phyloP scores from a whole-genome alignment of 1,140 invertebrate genomes.

The Psilanteris sp. region DNA sequence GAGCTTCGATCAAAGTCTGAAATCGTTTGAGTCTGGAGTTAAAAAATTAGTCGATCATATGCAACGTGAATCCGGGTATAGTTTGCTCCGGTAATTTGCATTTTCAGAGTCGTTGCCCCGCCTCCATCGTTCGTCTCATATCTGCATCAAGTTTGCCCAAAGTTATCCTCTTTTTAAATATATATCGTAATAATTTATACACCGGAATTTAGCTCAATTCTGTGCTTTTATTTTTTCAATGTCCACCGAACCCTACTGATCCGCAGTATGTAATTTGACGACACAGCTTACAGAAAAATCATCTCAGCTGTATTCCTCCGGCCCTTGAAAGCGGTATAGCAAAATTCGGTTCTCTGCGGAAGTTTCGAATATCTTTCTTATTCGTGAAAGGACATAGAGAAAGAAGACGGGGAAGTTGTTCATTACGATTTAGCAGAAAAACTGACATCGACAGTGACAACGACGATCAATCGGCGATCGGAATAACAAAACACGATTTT shows the following conservation, averaged over 20 bases:
- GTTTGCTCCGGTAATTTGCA: slow-evolving; percentile 45
- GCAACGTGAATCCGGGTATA: slow-evolving; percentile 41
- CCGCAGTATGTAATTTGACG: slow-evolving; percentile 41
- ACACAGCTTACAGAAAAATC: slow-evolving; percentile 44
- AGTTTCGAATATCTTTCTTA: slow-evolving; percentile 72
- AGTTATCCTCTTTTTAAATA: slow-evolving; percentile 29
- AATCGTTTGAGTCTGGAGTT: slow-evolving; percentile 20
- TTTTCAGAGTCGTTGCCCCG: slow-evolving; percentile 45
- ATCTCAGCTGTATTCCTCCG: slow-evolving; percentile 30
- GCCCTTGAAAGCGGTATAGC: slow-evolving; percentile 13
- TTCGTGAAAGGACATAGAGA: slow-evolving; percentile 21
- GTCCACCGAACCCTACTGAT: slow-evolving; percentile 24
- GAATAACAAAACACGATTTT: too few relatives aligned
- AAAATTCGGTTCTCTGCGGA: slow-evolving; percentile 67
- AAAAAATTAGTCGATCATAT: slow-evolving; percentile 42
- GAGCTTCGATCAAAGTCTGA: slow-evolving; percentile 27
- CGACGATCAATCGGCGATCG: neutral
- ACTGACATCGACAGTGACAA: slow-evolving; percentile 4
- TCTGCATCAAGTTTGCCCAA: slow-evolving; percentile 31
- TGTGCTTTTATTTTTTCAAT: slow-evolving; percentile 29
- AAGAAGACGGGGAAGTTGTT: slow-evolving; percentile 20
- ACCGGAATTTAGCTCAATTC: neutral
- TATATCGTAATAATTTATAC: slow-evolving; percentile 36
- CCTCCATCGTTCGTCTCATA: slow-evolving; percentile 45
- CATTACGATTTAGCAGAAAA: slow-evolving; percentile 20